Conservation (phyloP, 1,140 invertebrate species). For the Carcinoscorpius rotundicauda region DNA sequence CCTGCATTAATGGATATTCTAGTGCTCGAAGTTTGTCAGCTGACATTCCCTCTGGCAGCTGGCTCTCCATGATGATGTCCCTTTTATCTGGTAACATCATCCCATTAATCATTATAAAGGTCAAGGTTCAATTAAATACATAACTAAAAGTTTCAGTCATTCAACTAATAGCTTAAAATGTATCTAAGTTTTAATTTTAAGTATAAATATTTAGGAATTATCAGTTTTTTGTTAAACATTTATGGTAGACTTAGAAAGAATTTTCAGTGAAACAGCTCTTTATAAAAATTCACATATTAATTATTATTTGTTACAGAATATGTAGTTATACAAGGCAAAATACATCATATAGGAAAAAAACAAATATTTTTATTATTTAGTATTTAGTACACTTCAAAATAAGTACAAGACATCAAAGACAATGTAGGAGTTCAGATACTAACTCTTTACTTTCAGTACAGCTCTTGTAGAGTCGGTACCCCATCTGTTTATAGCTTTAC, state of each 20-base stretch:
- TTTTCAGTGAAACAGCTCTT: too few species aligned
- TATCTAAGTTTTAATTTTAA: not conserved
- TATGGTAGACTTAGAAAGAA: too few species aligned
- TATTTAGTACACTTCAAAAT: too few species aligned
- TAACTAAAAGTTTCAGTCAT: too few species aligned
- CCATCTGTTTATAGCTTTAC: conserved; percentile 75
- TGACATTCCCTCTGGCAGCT: conserved; percentile 83
- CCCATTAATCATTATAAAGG: too few species aligned
- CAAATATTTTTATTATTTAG: too few species aligned
- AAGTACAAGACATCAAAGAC: too few species aligned
- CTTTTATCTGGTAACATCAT: conserved; percentile 46
- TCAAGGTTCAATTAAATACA: too few species aligned
- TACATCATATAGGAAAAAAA: not conserved
- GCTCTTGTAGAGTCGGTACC: conserved; percentile 69
- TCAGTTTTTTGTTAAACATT: too few species aligned
- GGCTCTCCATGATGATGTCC: conserved; percentile 78
- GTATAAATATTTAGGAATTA: too few species aligned
- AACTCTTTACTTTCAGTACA: conserved; percentile 41
- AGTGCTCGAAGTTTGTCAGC: conserved; percentile 83
- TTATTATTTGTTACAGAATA: too few species aligned
- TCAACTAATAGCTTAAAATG: not conserved
- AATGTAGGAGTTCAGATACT: not conserved
- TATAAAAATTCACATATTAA: too few species aligned
- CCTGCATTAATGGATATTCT: conserved; percentile 63
- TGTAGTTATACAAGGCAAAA: not conserved